A percentile compares a stretch with the other conserved stretches of the same genome.
These are phyloP conservation scores for Drosophila pectinifera DNA, from an alignment of 1,140 invertebrate species.

Conservation along the genomic window DNA sequence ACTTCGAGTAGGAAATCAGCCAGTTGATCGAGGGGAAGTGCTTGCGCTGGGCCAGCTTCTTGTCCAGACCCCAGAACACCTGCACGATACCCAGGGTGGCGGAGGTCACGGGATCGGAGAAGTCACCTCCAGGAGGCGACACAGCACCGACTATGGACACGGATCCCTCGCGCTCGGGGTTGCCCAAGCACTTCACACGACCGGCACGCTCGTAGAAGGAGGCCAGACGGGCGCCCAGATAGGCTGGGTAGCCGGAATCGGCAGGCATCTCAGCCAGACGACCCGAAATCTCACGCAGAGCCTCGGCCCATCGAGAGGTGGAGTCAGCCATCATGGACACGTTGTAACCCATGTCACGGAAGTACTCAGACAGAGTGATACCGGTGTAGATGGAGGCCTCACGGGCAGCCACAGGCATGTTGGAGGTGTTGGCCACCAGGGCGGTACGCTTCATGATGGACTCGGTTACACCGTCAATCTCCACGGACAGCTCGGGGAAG, in stretches of 20 bases:
- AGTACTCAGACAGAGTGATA: slow-evolving; percentile 99
- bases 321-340: slow-evolving; percentile 99
- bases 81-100: slow-evolving; percentile 99
- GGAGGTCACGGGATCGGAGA: slow-evolving; percentile 99
- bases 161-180: slow-evolving; percentile 98
- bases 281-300: slow-evolving; percentile 99
- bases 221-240: slow-evolving; percentile 98
- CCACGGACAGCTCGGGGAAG: slow-evolving; percentile 98
- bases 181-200: slow-evolving; percentile 98
- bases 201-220: slow-evolving; percentile 99
- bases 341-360: slow-evolving; percentile 99
- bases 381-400: slow-evolving; percentile 99
- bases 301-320: slow-evolving; percentile 99
- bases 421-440: slow-evolving; percentile 99
- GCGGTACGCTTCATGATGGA: slow-evolving; percentile 99
- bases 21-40: slow-evolving; percentile 99
- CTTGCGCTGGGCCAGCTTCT: slow-evolving; percentile 99
- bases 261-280: slow-evolving; percentile 99
- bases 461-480: slow-evolving; percentile 98
- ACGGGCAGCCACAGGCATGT: slow-evolving; percentile 99
- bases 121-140: slow-evolving; percentile 99
- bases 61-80: slow-evolving; percentile 99
- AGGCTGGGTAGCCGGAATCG: slow-evolving; percentile 99
- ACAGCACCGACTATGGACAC: slow-evolving; percentile 99
- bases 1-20: slow-evolving; percentile 99